Evolutionary conservation across 2,888 invertebrate genomes (phyloP).

Genomic region (Cheilosia impressa): DNA sequence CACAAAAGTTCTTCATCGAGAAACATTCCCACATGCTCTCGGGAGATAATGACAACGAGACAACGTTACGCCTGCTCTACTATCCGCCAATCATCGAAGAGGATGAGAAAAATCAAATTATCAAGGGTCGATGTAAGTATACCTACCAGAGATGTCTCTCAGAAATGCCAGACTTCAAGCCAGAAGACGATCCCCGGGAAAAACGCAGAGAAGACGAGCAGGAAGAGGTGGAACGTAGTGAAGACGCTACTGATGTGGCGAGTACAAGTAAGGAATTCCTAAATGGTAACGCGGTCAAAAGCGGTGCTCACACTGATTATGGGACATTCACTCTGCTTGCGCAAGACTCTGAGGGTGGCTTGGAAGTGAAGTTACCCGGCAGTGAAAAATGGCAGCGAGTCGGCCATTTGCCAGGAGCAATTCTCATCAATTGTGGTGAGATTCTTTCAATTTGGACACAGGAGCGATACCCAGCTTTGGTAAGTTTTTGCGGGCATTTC

Average conservation of each 20-base stretch:
- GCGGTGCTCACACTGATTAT: constrained; percentile 90
- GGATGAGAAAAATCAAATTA: constrained; percentile 85
- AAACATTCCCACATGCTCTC: constrained; percentile 88
- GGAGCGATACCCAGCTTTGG: constrained; percentile 88
- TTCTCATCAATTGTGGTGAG: constrained; percentile 90
- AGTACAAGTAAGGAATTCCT: constrained; percentile 82
- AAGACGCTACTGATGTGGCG: constrained; percentile 75
- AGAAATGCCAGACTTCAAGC: constrained; percentile 82
- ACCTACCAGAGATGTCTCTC: constrained; percentile 83
- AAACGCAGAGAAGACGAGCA: constrained; percentile 76
- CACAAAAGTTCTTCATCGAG: constrained; percentile 86
- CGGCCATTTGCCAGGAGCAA: constrained; percentile 90
- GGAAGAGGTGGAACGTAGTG: constrained; percentile 77
- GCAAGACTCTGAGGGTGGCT: constrained; percentile 90
- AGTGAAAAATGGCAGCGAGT: constrained; percentile 90
- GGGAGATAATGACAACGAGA: constrained; percentile 86
- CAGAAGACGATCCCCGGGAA: constrained; percentile 80
- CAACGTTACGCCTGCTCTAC: constrained; percentile 88
- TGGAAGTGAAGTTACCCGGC: constrained; percentile 86
- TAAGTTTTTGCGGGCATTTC: constrained; percentile 78
- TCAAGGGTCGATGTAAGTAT: constrained; percentile 83
- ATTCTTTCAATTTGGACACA: constrained; percentile 90
- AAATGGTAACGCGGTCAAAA: constrained; percentile 85
- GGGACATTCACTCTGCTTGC: constrained; percentile 90
- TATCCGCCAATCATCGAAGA: constrained; percentile 88